These are phyloP conservation scores for Conus betulinus DNA, from an alignment of 1,140 invertebrate species.

Conservation along the genomic window DNA sequence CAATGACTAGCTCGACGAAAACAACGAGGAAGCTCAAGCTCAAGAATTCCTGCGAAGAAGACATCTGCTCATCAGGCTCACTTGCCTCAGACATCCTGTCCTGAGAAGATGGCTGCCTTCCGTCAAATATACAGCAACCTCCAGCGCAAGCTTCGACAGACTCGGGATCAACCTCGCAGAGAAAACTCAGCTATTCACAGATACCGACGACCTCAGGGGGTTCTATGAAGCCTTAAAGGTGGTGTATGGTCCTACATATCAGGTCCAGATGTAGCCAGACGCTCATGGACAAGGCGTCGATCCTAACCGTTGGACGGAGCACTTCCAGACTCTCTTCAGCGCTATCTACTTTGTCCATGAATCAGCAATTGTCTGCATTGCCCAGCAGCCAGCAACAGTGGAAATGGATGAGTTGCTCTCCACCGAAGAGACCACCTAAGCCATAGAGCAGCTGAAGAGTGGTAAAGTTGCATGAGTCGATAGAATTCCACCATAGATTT, in stretches of 20 bases:
- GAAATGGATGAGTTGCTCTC: neutral
- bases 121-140: neutral
- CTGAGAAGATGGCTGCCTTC: neutral
- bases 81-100: neutral
- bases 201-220: neutral
- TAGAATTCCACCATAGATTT: constrained; percentile 19
- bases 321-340: neutral
- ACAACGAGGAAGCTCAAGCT: neutral
- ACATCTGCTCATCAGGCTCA: neutral
- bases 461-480: neutral
- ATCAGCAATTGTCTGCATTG: neutral
- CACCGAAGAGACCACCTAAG: neutral
- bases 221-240: neutral
- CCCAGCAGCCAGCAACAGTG: neutral
- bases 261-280: neutral
- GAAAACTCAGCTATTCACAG: neutral
- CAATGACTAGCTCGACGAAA: neutral
- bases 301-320: neutral
- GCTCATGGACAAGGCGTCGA: neutral
- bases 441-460: constrained; percentile 19
- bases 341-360: neutral
- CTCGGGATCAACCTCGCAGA: neutral
- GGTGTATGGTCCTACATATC: neutral
- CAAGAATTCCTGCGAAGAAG: neutral
- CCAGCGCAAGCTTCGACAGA: neutral